Conservation (phyloP, 2,888 invertebrate genomes). For the Iselma pallidipennis region DNA sequence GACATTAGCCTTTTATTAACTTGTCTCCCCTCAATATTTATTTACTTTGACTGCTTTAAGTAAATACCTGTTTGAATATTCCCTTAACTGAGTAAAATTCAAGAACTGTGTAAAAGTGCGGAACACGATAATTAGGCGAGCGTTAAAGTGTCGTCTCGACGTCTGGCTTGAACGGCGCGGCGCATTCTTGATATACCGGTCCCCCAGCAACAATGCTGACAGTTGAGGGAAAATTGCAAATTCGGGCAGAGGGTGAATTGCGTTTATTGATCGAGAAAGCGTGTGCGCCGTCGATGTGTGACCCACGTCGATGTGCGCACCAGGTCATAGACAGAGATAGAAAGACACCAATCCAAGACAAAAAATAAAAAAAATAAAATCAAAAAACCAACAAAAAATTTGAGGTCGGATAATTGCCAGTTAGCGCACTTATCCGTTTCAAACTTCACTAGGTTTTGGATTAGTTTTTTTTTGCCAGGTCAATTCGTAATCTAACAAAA, state of each 20-base stretch:
- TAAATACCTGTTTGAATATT: too few species aligned
- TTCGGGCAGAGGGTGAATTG: constrained; percentile 44
- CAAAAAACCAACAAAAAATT: not conserved
- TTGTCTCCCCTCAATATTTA: too few species aligned
- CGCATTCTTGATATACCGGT: not conserved
- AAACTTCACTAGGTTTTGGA: not conserved
- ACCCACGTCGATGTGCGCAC: constrained; percentile 30
- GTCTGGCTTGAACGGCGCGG: not conserved
- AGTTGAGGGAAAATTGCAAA: constrained; percentile 37
- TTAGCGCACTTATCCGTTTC: not conserved
- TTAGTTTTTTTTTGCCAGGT: not conserved
- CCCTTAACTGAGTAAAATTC: too few species aligned
- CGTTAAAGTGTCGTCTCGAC: not conserved
- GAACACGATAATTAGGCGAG: not conserved
- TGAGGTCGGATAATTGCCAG: not conserved
- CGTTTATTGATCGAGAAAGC: constrained; percentile 37
- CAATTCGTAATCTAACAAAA: not conserved
- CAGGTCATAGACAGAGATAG: constrained; percentile 38
- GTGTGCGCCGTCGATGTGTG: constrained; percentile 35
- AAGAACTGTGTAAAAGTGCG: too few species aligned
- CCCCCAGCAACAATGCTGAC: not conserved
- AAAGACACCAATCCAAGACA: not conserved
- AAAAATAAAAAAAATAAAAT: not conserved
- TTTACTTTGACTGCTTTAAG: too few species aligned
- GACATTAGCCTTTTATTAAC: too few species aligned